These are phyloP conservation scores for Megaceryle torquata DNA, from an alignment of 2,113 vertebrate species.

Conservation along the genomic window DNA sequence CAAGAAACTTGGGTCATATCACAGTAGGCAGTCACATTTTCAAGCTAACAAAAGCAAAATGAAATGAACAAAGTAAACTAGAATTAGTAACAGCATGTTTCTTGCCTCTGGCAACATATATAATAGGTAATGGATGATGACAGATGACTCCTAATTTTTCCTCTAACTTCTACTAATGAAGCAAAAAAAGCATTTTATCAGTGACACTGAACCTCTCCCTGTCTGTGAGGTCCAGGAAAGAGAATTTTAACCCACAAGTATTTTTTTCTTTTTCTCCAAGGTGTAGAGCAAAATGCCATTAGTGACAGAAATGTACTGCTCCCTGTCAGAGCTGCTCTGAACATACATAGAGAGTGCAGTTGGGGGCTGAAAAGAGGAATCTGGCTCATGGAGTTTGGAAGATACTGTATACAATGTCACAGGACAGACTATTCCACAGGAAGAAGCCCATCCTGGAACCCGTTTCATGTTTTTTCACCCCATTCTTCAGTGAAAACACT, in stretches of 20 bases:
- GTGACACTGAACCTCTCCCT: background rate
- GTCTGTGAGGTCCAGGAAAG: background rate
- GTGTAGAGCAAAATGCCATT: background rate
- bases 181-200: background rate
- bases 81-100: slow-evolving; percentile 26
- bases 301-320: background rate
- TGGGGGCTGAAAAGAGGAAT: background rate
- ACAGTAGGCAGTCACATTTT: background rate
- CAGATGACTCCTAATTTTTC: background rate
- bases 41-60: background rate
- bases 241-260: background rate
- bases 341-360: background rate
- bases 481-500: background rate
- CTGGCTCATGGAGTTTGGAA: background rate
- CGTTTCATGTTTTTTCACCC: background rate
- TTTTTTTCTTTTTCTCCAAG: background rate
- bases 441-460: background rate
- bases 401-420: background rate
- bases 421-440: background rate
- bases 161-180: background rate
- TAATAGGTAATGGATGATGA: background rate
- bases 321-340: background rate
- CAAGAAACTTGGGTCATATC: background rate
- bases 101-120: background rate
- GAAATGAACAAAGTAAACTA: slow-evolving; percentile 1